Evolutionary conservation across 2,113 vertebrate species (phyloP).

Genomic region (Rattus rattus): DNA sequence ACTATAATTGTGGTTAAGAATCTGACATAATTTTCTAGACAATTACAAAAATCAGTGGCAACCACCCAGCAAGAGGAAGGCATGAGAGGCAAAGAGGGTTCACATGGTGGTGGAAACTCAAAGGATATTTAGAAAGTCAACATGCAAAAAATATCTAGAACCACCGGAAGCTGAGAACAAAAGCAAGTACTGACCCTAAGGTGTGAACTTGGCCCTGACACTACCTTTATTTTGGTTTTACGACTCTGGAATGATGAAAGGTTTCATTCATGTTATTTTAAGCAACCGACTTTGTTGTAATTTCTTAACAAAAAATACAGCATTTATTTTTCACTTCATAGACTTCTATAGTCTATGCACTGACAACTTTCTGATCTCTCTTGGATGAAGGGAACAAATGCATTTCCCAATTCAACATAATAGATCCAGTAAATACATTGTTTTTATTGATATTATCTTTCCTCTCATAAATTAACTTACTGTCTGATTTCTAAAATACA

Average conservation of each 20-base stretch:
- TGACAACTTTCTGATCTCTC: background rate
- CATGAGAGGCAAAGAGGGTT: background rate
- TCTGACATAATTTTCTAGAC: background rate
- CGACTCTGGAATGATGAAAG: background rate
- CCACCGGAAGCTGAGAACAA: too few relatives aligned
- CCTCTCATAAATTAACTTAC: background rate
- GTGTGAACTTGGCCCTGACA: too few relatives aligned
- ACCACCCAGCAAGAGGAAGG: background rate
- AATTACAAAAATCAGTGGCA: background rate
- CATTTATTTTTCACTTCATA: background rate
- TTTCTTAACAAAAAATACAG: background rate
- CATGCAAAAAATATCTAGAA: background rate
- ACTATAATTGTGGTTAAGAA: background rate
- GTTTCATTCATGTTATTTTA: background rate
- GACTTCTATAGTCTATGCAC: background rate
- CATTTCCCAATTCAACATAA: background rate
- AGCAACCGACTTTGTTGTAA: background rate
- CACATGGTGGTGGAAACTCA: too few relatives aligned
- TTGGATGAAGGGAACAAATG: background rate
- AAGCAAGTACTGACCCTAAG: too few relatives aligned
- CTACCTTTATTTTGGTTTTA: background rate
- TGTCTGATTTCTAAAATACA: background rate
- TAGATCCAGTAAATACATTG: background rate
- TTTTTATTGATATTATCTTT: background rate
- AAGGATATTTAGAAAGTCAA: background rate